Evolutionary conservation across 2,113 vertebrate species (phyloP).

Genomic region (Pitta sordida): DNA sequence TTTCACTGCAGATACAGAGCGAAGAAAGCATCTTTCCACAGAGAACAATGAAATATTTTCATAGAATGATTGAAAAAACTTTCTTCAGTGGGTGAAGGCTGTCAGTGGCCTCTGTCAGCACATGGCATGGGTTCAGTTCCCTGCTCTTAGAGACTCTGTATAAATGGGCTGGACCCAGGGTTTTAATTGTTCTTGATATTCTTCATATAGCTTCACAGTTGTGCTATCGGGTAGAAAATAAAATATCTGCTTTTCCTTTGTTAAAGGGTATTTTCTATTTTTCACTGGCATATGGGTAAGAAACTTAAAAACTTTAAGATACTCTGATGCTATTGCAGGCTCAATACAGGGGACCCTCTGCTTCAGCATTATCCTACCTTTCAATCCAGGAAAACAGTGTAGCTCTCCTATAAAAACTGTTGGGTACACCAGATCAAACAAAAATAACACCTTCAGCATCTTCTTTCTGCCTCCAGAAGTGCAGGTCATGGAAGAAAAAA

Average conservation of each 20-base stretch:
- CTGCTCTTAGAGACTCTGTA: not conserved
- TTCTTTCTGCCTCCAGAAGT: not conserved
- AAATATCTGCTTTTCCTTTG: not conserved
- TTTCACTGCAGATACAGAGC: not conserved
- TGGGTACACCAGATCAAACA: not conserved
- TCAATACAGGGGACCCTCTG: fast-evolving
- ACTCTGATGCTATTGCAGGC: not conserved
- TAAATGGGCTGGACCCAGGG: not conserved
- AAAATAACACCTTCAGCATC: not conserved
- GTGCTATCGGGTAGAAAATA: not conserved
- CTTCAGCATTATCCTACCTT: not conserved
- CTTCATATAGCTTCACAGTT: not conserved
- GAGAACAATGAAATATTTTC: conserved; percentile 28
- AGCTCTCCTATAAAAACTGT: not conserved
- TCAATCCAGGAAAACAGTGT: not conserved
- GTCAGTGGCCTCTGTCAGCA: not conserved
- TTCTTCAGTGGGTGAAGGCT: not conserved
- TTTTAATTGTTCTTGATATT: not conserved
- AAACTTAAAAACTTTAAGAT: not conserved
- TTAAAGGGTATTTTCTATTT: not conserved
- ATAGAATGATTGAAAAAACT: not conserved
- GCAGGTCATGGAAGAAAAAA: not conserved
- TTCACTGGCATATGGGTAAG: not conserved
- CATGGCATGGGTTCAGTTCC: not conserved
- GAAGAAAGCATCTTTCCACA: conserved; percentile 29